These are phyloP conservation scores for Yponomeuta cagnagella DNA, from an alignment of 2,888 invertebrate genomes.

Conservation along the genomic window DNA sequence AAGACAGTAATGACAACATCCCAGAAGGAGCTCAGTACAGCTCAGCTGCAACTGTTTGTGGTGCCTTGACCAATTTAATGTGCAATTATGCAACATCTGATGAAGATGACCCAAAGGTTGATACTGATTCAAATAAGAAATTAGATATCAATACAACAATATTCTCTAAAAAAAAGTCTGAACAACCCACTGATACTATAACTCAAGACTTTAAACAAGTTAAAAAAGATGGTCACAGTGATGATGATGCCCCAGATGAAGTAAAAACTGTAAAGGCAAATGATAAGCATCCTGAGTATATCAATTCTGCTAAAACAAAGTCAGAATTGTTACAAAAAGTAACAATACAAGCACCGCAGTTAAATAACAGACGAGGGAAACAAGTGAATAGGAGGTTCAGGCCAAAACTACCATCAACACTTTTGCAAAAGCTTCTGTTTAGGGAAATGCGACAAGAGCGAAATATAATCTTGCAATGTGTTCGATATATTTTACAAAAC, in stretches of 20 bases:
- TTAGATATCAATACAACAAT: conserved; percentile 10
- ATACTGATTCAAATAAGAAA: conserved; percentile 17
- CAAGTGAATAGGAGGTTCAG: conserved; percentile 8
- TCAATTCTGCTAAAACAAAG: conserved; percentile 20
- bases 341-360: conserved; percentile 22
- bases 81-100: conserved; percentile 75
- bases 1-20: conserved; percentile 29
- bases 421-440: conserved; percentile 82
- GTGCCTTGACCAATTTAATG: conserved; percentile 74
- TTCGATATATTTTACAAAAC: conserved; percentile 84
- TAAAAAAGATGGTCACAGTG: conserved; percentile 21
- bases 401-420: conserved; percentile 65
- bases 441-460: conserved; percentile 90
- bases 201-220: conserved; percentile 17
- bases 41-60: conserved; percentile 45
- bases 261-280: conserved; percentile 38
- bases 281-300: conserved; percentile 11
- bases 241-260: conserved; percentile 71
- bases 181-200: not conserved
- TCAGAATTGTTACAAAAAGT: conserved; percentile 23
- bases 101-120: conserved; percentile 24
- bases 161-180: conserved; percentile 19
- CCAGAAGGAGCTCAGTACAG: conserved; percentile 27
- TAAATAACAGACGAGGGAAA: not conserved
- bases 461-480: conserved; percentile 90